A percentile compares a stretch with the other conserved stretches of the same genome.
phyloP scores from a whole-genome alignment of 1,140 invertebrate species.

The Lepidostoma basale region DNA sequence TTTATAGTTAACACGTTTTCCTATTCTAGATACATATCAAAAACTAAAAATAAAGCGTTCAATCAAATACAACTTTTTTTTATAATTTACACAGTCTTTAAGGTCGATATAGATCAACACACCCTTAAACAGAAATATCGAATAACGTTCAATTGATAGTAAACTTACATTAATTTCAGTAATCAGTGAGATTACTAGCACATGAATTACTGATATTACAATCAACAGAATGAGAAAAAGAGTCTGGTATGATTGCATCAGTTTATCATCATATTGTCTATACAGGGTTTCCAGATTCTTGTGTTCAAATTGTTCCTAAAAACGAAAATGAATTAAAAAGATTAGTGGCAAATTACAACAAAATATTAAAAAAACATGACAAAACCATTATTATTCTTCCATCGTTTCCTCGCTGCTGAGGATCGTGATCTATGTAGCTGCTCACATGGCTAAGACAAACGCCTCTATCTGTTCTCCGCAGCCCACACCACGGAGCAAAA shows the following conservation, averaged over 20 bases:
- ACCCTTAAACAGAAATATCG: background rate
- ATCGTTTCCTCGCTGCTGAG: too few relatives aligned
- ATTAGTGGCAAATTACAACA: background rate
- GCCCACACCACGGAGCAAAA: too few relatives aligned
- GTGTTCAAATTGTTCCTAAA: slow-evolving; percentile 75
- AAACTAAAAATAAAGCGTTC: too few relatives aligned
- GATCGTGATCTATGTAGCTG: too few relatives aligned
- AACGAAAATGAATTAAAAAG: slow-evolving; percentile 43
- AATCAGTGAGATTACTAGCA: slow-evolving; percentile 61
- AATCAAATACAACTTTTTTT: too few relatives aligned
- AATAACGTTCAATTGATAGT: background rate
- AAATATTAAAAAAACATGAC: background rate
- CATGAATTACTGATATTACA: slow-evolving; percentile 67
- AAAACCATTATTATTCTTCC: too few relatives aligned
- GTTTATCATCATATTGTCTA: slow-evolving; percentile 72
- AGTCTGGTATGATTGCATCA: slow-evolving; percentile 78
- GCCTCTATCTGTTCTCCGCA: too few relatives aligned
- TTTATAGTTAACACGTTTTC: too few relatives aligned
- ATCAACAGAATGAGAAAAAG: slow-evolving; percentile 75
- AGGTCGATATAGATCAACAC: background rate
- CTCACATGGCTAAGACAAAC: too few relatives aligned
- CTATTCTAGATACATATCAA: too few relatives aligned
- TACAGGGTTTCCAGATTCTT: slow-evolving; percentile 76
- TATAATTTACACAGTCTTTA: too few relatives aligned
- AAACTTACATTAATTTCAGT: slow-evolving; percentile 57